A percentile compares a stretch with the other conserved stretches of the same genome.
phyloP scores from a whole-genome alignment of 2,113 vertebrate genomes.

The Neomonachus schauinslandi region DNA sequence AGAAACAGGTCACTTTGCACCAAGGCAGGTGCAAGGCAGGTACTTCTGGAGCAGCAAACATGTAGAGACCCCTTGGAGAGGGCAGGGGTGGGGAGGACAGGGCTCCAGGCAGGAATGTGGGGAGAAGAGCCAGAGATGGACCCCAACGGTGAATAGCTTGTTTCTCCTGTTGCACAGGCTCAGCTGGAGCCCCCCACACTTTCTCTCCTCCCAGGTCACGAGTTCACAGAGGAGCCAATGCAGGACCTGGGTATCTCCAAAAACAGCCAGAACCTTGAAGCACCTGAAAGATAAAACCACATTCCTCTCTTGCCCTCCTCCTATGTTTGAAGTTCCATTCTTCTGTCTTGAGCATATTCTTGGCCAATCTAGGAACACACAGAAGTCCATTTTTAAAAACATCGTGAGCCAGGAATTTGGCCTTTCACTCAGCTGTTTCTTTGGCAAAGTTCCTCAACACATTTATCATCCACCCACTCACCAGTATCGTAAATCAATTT shows the following conservation, averaged over 20 bases:
- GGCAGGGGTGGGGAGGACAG: too few relatives aligned
- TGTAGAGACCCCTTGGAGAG: not conserved
- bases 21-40: not conserved
- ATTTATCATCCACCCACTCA: not conserved
- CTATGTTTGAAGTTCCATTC: not conserved
- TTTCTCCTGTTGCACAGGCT: not conserved
- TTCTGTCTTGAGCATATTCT: not conserved
- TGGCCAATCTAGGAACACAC: not conserved
- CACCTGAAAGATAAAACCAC: not conserved
- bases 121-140: not conserved
- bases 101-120: not conserved
- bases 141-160: fast-evolving
- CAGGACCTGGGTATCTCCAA: not conserved
- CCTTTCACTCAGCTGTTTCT: slow-evolving; percentile 49
- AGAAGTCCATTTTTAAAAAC: slow-evolving; percentile 14
- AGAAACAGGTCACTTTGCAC: not conserved
- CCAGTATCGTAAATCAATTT: not conserved
- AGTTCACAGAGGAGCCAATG: not conserved
- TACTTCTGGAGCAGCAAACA: not conserved
- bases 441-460: slow-evolving; percentile 6
- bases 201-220: not conserved
- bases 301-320: not conserved
- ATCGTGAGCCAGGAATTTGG: not conserved
- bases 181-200: not conserved
- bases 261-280: not conserved